A percentile compares a stretch with the other conserved stretches of the same genome.
Conservation (phyloP, 2,113 vertebrate species). For the Poeciliopsis prolifica region DNA sequence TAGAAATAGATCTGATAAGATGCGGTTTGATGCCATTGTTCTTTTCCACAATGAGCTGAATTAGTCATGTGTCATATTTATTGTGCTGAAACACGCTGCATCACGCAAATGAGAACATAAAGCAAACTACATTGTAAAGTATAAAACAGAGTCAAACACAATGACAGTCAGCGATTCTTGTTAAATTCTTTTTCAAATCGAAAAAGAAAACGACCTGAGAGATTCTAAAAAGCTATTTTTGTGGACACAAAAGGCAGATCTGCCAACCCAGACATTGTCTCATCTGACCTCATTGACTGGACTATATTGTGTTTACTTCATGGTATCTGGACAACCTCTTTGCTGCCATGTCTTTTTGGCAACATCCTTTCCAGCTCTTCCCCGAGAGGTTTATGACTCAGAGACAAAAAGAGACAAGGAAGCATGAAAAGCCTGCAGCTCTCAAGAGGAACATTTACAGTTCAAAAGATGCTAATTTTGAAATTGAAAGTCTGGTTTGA, state of each 20-base stretch:
- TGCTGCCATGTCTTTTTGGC: conserved; percentile 43
- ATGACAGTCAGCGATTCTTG: conserved; percentile 39
- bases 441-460: conserved; percentile 68
- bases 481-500: conserved; percentile 73
- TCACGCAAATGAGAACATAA: conserved; percentile 49
- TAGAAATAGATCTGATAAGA: conserved; percentile 27
- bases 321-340: conserved; percentile 65
- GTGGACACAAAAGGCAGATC: conserved; percentile 53
- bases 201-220: conserved; percentile 56
- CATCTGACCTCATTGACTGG: conserved; percentile 50
- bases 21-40: conserved; percentile 50
- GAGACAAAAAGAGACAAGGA: conserved; percentile 75
- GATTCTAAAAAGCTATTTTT: conserved; percentile 36
- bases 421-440: conserved; percentile 57
- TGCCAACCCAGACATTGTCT: conserved; percentile 63
- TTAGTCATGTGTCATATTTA: conserved; percentile 33
- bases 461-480: conserved; percentile 64
- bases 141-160: conserved; percentile 44
- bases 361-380: conserved; percentile 58
- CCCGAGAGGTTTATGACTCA: conserved; percentile 70
- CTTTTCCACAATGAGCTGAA: conserved; percentile 28
- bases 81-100: conserved; percentile 14
- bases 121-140: conserved; percentile 50
- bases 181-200: conserved; percentile 28
- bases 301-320: conserved; percentile 34